Conservation (phyloP, 2,888 invertebrate genomes). For the Tortrix viridana region DNA sequence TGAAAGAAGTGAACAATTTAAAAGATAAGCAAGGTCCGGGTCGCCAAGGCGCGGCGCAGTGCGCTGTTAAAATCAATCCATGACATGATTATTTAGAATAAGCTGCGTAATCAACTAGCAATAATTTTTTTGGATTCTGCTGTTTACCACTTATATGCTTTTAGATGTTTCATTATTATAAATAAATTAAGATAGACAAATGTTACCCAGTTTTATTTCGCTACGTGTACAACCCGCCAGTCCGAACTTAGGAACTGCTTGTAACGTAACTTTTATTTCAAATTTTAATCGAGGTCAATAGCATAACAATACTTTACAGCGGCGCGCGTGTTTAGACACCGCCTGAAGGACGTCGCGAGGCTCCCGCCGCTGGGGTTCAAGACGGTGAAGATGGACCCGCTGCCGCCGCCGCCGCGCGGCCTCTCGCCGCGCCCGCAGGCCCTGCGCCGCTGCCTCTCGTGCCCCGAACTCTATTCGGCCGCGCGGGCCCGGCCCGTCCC, state of each 20-base stretch:
- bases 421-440: slow-evolving; percentile 39
- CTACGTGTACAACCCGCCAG: background rate
- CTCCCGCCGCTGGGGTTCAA: slow-evolving; percentile 48
- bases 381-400: slow-evolving; percentile 48
- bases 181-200: slow-evolving; percentile 4
- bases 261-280: slow-evolving; percentile 11
- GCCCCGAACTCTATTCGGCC: slow-evolving; percentile 52
- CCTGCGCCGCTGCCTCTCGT: slow-evolving; percentile 56
- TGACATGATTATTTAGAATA: slow-evolving; percentile 36
- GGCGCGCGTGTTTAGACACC: slow-evolving; percentile 57
- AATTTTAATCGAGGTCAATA: slow-evolving; percentile 64
- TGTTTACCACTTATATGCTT: slow-evolving; percentile 1
- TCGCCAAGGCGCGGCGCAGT: slow-evolving; percentile 29
- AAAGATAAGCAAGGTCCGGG: background rate
- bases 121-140: background rate
- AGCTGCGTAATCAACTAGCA: slow-evolving; percentile 4
- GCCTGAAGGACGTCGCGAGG: slow-evolving; percentile 51
- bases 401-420: slow-evolving; percentile 43
- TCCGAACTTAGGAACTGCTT: background rate
- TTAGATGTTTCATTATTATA: slow-evolving; percentile 7
- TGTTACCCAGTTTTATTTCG: background rate
- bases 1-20: background rate
- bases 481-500: slow-evolving; percentile 40
- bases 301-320: slow-evolving; percentile 72
- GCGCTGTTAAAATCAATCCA: slow-evolving; percentile 48